phyloP scores from a whole-genome alignment of 2,797 vertebrate species.

The Coracias cyanogaster region DNA sequence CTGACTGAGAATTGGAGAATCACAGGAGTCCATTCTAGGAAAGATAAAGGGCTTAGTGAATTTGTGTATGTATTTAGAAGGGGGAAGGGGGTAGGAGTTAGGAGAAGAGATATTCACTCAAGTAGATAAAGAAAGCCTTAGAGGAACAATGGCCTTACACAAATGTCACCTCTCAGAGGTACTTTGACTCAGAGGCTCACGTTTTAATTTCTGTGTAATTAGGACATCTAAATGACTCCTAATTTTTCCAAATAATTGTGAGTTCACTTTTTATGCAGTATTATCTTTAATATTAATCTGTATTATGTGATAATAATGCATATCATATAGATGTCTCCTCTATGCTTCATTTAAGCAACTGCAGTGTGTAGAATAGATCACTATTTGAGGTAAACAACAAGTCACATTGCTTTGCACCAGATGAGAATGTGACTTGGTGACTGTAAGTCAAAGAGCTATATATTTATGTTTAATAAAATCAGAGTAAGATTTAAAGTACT shows the following conservation, averaged over 20 bases:
- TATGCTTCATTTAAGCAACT: background rate
- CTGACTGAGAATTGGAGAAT: background rate
- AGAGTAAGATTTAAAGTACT: background rate
- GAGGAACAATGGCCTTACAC: background rate
- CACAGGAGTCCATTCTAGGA: background rate
- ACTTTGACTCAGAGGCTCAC: background rate
- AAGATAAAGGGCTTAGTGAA: background rate
- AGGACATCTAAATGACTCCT: background rate
- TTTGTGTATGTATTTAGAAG: background rate
- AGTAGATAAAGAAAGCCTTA: background rate
- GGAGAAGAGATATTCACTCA: background rate
- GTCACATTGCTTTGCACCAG: background rate
- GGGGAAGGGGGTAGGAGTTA: background rate
- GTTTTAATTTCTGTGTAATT: background rate
- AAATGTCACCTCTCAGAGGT: background rate
- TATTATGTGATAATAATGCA: background rate
- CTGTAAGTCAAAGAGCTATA: background rate
- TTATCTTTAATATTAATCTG: slow-evolving; percentile 13
- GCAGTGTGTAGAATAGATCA: background rate
- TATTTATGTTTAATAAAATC: background rate
- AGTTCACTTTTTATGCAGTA: background rate
- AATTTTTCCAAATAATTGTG: background rate
- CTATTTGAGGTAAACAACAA: slow-evolving; percentile 21
- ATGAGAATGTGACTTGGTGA: background rate
- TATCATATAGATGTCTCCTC: background rate